Conservation (phyloP, 2,113 vertebrate genomes). For the Aix galericulata region DNA sequence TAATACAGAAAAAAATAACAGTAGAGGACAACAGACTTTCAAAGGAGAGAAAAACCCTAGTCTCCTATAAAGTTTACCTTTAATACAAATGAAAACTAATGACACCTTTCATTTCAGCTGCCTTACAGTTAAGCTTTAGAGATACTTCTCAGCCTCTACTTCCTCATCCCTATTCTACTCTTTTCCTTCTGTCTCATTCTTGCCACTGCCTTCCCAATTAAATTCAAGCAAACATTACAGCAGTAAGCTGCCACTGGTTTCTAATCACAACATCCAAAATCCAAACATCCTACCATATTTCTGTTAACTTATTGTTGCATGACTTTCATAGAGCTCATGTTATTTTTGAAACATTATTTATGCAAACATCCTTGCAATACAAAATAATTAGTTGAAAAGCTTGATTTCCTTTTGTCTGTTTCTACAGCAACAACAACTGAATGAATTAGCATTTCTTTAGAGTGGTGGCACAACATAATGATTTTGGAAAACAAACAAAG, state of each 20-base stretch:
- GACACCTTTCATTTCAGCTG: background rate
- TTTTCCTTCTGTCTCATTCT: background rate
- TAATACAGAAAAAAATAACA: background rate
- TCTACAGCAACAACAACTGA: background rate
- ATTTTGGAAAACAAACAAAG: background rate
- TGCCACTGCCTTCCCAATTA: background rate
- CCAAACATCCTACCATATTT: background rate
- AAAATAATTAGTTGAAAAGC: background rate
- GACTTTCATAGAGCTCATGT: background rate
- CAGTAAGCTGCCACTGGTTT: background rate
- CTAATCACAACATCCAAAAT: background rate
- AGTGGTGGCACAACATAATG: background rate
- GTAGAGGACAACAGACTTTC: background rate
- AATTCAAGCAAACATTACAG: background rate
- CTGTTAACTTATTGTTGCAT: too few relatives aligned
- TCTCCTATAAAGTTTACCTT: background rate
- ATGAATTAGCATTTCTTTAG: background rate
- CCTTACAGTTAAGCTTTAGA: background rate
- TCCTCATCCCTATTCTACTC: background rate
- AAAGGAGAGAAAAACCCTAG: background rate
- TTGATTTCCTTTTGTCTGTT: background rate
- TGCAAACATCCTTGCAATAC: background rate
- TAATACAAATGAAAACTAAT: background rate
- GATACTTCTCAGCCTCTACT: background rate
- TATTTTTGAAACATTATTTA: background rate